Evolutionary conservation across 2,888 invertebrate genomes (phyloP).

Genomic region (Tenthredo notha): DNA sequence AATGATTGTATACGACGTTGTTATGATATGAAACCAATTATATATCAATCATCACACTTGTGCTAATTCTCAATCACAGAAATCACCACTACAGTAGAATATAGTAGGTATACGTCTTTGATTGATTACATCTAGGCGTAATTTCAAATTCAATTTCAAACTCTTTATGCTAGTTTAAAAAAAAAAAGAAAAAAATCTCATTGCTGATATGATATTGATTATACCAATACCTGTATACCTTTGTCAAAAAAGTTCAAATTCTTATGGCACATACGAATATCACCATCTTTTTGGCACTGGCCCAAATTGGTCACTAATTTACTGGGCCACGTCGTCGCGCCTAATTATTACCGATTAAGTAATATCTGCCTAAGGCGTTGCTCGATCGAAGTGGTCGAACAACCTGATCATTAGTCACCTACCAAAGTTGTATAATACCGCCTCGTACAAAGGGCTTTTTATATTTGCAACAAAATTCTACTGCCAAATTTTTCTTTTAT

Average conservation of each 20-base stretch:
- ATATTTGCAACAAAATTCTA: background rate
- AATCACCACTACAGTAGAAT: background rate
- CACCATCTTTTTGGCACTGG: conserved; percentile 14
- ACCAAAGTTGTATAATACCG: background rate
- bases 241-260: background rate
- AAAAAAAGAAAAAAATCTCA: too few relatives aligned
- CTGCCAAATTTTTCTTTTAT: background rate
- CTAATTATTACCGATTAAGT: conserved; percentile 42
- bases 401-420: conserved; percentile 20
- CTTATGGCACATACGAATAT: background rate
- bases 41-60: background rate
- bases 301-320: conserved; percentile 34
- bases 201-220: background rate
- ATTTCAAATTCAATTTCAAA: background rate
- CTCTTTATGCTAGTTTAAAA: background rate
- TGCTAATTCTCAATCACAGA: background rate
- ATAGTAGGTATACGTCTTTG: background rate
- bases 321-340: conserved; percentile 19
- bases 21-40: background rate
- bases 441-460: background rate
- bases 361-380: conserved; percentile 46
- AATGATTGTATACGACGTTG: background rate
- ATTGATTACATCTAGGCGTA: background rate
- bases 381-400: background rate
- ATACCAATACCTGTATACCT: background rate